Conservation (phyloP, 1,140 invertebrate genomes). For the Lasioglossum albipes region DNA sequence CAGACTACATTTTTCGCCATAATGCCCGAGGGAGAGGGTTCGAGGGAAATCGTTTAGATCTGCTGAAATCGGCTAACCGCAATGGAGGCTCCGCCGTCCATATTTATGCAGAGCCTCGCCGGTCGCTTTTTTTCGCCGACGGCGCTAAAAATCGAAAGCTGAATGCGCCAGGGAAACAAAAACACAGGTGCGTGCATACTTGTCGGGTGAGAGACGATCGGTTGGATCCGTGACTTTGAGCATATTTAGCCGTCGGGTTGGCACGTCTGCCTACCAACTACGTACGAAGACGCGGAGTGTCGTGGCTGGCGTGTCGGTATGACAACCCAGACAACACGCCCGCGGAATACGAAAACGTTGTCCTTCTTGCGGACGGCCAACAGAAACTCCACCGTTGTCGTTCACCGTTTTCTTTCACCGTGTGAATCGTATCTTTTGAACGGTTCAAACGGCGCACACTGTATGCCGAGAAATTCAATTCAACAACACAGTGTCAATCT, state of each 20-base stretch:
- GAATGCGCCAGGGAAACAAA: conserved; percentile 27
- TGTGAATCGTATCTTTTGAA: conserved; percentile 48
- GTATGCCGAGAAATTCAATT: conserved; percentile 26
- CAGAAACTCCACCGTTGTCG: conserved; percentile 18
- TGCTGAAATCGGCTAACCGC: not conserved
- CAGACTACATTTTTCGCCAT: too few relatives aligned
- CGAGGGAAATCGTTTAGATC: not conserved
- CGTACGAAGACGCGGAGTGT: conserved; percentile 39
- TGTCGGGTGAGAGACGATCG: conserved; percentile 38
- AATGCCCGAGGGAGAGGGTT: too few relatives aligned
- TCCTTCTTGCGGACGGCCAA: conserved; percentile 56
- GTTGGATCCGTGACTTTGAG: conserved; percentile 51
- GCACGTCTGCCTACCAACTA: conserved; percentile 70
- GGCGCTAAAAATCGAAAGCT: conserved; percentile 21
- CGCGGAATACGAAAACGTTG: conserved; percentile 66
- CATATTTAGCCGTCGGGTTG: conserved; percentile 65
- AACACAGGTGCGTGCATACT: conserved; percentile 31
- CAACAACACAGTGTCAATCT: conserved; percentile 1
- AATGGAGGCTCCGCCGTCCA: not conserved
- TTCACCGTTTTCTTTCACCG: conserved; percentile 51
- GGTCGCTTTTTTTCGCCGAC: not conserved
- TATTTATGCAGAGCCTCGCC: not conserved
- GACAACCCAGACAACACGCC: conserved; percentile 65
- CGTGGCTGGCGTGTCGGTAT: conserved; percentile 69
- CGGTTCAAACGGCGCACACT: not conserved